Evolutionary conservation across 1,140 invertebrate genomes (phyloP).

Genomic region (Amphibalanus amphitrite): DNA sequence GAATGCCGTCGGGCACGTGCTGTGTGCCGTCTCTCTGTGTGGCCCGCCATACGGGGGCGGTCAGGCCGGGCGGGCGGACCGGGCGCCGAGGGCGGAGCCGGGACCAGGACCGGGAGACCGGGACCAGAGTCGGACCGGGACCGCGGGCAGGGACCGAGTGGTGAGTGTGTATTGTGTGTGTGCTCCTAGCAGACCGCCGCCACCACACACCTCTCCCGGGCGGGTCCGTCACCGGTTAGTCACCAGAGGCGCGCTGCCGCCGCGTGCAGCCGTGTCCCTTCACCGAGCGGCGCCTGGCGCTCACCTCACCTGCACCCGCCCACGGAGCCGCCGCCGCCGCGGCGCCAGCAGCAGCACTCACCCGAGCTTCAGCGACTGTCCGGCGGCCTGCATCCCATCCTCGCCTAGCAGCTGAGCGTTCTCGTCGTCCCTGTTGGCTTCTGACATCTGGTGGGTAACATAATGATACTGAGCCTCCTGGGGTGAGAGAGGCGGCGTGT

Average conservation of each 20-base stretch:
- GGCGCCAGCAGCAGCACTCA: background rate
- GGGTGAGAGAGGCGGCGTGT: background rate
- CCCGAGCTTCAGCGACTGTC: slow-evolving; percentile 21
- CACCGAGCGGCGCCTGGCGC: too few species aligned
- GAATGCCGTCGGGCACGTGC: background rate
- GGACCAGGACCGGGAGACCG: too few species aligned
- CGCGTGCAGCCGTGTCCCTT: background rate
- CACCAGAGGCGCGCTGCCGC: too few species aligned
- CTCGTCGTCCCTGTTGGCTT: slow-evolving; percentile 23
- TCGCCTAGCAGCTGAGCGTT: slow-evolving; percentile 29
- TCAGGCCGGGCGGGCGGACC: background rate
- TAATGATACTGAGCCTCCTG: background rate
- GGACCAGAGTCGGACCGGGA: too few species aligned
- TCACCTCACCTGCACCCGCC: too few species aligned
- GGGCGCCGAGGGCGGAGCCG: too few species aligned
- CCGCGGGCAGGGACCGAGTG: too few species aligned
- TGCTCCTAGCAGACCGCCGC: background rate
- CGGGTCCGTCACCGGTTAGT: background rate
- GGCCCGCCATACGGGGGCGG: background rate
- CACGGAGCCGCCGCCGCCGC: background rate
- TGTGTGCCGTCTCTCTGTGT: background rate
- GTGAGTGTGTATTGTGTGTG: background rate
- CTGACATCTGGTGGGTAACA: slow-evolving; percentile 3
- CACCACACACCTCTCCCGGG: too few species aligned
- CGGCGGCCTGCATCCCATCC: slow-evolving; percentile 24